phyloP scores from a whole-genome alignment of 2,113 vertebrate species.

The Leiothrix lutea region DNA sequence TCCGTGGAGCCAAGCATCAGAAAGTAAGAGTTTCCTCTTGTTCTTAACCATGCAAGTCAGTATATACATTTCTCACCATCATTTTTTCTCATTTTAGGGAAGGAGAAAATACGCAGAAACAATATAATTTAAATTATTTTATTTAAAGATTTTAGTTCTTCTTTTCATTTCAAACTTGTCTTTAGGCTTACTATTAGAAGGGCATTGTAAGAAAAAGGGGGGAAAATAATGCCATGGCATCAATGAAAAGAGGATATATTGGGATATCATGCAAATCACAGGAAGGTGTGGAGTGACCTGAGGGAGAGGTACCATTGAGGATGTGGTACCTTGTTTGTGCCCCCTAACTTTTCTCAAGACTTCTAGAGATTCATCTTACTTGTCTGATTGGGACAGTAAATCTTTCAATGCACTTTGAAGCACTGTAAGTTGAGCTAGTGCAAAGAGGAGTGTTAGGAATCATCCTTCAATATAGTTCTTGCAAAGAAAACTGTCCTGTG shows the following conservation, averaged over 20 bases:
- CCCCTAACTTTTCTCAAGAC: not conserved
- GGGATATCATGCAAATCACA: not conserved
- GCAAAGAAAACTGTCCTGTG: not conserved
- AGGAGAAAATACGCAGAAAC: not conserved
- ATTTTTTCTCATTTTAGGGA: not conserved
- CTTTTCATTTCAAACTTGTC: not conserved
- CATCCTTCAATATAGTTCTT: not conserved
- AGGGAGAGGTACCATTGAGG: not conserved
- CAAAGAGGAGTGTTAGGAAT: not conserved
- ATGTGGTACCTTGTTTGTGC: not conserved
- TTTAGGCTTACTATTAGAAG: not conserved
- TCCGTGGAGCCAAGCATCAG: conserved; percentile 97
- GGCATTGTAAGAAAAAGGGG: not conserved
- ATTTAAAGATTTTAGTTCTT: not conserved
- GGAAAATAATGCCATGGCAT: not conserved
- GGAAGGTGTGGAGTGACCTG: not conserved
- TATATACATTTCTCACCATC: not conserved
- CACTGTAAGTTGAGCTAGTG: not conserved
- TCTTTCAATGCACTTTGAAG: not conserved
- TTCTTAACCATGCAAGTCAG: not conserved
- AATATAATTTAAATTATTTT: not conserved
- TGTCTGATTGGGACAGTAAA: not conserved
- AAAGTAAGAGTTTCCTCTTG: conserved; percentile 79
- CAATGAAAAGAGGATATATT: not conserved
- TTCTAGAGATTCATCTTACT: not conserved